phyloP scores from a whole-genome alignment of 2,113 vertebrate genomes.

The Albula glossodonta region DNA sequence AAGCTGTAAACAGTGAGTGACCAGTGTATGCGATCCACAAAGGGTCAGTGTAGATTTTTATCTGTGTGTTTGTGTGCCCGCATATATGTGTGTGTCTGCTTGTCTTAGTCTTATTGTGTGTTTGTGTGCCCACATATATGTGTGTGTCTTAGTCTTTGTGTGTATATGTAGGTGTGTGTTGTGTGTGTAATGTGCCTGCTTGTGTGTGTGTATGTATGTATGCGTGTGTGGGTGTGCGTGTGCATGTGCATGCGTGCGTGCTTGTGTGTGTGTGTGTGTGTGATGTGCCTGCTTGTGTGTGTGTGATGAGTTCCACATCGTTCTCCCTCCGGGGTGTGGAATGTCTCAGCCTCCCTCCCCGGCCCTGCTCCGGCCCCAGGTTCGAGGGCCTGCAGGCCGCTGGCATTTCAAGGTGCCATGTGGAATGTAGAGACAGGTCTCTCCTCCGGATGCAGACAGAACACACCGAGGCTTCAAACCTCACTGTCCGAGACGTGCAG shows the following conservation, averaged over 20 bases:
- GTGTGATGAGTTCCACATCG: not conserved
- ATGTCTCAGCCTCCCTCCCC: conserved; percentile 9
- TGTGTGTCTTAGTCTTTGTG: not conserved
- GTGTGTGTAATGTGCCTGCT: not conserved
- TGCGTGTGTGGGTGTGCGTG: not conserved
- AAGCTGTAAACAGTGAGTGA: not conserved
- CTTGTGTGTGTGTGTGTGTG: not conserved
- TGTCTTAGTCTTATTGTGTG: not conserved
- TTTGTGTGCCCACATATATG: not conserved
- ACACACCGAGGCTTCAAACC: not conserved
- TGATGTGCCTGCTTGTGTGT: not conserved
- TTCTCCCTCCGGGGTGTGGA: conserved; percentile 4
- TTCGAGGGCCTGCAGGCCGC: not conserved
- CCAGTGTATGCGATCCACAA: not conserved
- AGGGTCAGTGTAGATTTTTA: not conserved
- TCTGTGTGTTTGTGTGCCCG: not conserved
- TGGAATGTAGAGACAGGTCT: not conserved
- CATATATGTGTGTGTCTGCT: not conserved
- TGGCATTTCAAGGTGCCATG: conserved; percentile 16
- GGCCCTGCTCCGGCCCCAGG: not conserved
- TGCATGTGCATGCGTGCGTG: too few species aligned
- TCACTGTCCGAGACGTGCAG: too few species aligned
- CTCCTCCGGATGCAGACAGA: not conserved
- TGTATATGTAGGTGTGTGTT: not conserved
- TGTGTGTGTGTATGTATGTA: not conserved